These are phyloP conservation scores for Bombus fervidus DNA, from an alignment of 1,140 invertebrate species.

Conservation along the genomic window DNA sequence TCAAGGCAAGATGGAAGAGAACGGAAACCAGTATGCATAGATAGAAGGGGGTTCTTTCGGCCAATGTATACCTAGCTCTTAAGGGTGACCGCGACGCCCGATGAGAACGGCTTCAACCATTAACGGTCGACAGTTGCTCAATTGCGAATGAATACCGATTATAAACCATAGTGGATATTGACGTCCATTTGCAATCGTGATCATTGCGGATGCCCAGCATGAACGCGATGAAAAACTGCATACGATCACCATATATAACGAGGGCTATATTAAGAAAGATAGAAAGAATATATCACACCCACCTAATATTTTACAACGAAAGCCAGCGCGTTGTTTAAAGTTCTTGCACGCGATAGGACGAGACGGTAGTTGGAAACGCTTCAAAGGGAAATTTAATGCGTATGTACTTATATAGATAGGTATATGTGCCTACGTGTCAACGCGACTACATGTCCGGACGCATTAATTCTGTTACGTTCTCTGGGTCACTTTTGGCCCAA, in stretches of 20 bases:
- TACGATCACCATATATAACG: background rate
- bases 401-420: background rate
- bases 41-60: constrained; percentile 23
- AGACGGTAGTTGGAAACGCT: background rate
- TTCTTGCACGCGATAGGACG: background rate
- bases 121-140: background rate
- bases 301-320: constrained; percentile 18
- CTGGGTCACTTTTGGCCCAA: background rate
- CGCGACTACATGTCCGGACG: background rate
- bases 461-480: background rate
- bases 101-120: constrained; percentile 21
- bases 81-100: background rate
- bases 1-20: constrained; percentile 48
- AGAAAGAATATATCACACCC: background rate
- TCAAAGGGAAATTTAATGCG: background rate
- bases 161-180: background rate
- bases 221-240: background rate
- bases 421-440: background rate
- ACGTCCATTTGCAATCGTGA: background rate
- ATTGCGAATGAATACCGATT: background rate
- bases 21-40: constrained; percentile 1
- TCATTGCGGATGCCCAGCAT: background rate
- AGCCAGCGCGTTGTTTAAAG: background rate
- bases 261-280: constrained; percentile 1
- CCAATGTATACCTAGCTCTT: background rate